Percentiles rank a stretch among this genome's conserved stretches.
Evolutionary conservation across 1,140 invertebrate genomes (phyloP).

Genomic region (Zaprionus lachaisei): DNA sequence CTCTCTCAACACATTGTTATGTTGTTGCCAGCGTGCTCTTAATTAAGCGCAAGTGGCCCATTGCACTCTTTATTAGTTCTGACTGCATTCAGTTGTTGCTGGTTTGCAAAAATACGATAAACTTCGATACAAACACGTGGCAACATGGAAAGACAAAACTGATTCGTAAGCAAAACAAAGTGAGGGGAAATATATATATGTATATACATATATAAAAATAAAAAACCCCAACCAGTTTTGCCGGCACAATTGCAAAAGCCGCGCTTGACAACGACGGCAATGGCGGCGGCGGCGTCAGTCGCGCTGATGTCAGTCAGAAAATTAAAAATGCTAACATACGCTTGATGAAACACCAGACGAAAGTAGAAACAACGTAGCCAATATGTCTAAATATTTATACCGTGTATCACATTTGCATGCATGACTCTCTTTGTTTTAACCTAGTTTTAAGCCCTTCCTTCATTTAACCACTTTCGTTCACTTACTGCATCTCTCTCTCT

Average conservation of each 20-base stretch:
- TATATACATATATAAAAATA: not conserved
- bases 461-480: not conserved
- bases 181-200: not conserved
- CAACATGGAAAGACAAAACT: conserved; percentile 7
- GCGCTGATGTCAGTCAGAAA: conserved; percentile 4
- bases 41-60: not conserved
- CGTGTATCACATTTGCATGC: conserved; percentile 1
- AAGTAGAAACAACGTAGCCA: not conserved
- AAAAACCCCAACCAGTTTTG: conserved; percentile 23
- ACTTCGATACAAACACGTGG: conserved; percentile 17
- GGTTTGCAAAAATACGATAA: conserved; percentile 5
- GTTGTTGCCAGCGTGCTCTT: not conserved
- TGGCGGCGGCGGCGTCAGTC: not conserved
- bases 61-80: conserved; percentile 22
- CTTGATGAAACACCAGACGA: not conserved
- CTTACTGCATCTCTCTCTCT: not conserved
- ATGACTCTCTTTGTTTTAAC: conserved; percentile 1
- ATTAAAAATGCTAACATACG: conserved; percentile 10
- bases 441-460: conserved; percentile 1
- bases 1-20: not conserved
- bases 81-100: conserved; percentile 3
- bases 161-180: conserved; percentile 29
- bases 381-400: not conserved
- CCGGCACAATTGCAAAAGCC: conserved; percentile 20
- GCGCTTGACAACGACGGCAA: conserved; percentile 1